A percentile compares a stretch with the other conserved stretches of the same genome.
phyloP scores from a whole-genome alignment of 2,888 invertebrate genomes.

The Exephanes ischioxanthus region DNA sequence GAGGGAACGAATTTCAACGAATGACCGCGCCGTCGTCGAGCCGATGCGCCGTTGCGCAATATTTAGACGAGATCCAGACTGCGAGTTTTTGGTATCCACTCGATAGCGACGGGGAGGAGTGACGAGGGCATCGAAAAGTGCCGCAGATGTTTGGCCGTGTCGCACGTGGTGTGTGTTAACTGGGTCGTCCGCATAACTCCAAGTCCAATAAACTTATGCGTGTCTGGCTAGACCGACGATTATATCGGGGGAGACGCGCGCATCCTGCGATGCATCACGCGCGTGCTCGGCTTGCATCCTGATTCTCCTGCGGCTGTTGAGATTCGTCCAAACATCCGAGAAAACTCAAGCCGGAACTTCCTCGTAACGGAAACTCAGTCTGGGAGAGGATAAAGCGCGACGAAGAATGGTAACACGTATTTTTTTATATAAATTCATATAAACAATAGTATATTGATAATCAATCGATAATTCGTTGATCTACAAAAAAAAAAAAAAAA shows the following conservation, averaged over 20 bases:
- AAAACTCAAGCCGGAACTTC: background rate
- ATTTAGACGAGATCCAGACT: conserved; percentile 51
- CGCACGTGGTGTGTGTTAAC: conserved; percentile 60
- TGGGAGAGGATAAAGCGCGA: background rate
- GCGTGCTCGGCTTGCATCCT: conserved; percentile 8
- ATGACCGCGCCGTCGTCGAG: background rate
- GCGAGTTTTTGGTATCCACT: background rate
- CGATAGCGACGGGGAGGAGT: conserved; percentile 20
- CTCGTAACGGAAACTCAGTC: background rate
- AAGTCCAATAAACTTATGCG: conserved; percentile 58
- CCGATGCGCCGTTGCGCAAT: conserved; percentile 56
- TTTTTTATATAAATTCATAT: conserved; percentile 31
- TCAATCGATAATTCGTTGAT: conserved; percentile 23
- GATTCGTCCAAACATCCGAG: background rate
- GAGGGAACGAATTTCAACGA: background rate
- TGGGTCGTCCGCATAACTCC: conserved; percentile 72
- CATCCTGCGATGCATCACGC: background rate
- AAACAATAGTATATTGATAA: conserved; percentile 24
- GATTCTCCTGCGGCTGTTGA: background rate
- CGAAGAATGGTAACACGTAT: background rate
- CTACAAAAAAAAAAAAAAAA: no score
- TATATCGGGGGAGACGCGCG: background rate
- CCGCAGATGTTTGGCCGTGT: conserved; percentile 71
- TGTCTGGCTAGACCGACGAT: background rate
- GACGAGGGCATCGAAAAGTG: conserved; percentile 58